phyloP scores from a whole-genome alignment of 2,797 vertebrate species.

The Jordanella pulchra region DNA sequence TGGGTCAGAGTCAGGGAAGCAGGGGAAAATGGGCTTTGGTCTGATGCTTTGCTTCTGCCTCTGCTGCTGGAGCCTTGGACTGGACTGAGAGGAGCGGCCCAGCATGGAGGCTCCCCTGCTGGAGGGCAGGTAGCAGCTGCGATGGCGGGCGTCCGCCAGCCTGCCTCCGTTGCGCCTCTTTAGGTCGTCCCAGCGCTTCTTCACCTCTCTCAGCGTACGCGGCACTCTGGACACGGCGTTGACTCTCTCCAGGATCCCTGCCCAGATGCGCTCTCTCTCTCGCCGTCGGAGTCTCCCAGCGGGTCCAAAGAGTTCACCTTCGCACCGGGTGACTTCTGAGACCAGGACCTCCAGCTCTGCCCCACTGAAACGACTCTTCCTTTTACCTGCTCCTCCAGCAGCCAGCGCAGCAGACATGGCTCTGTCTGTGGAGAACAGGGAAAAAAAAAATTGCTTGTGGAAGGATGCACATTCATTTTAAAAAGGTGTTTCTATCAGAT shows the following conservation, averaged over 20 bases:
- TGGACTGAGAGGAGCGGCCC: constrained; percentile 74
- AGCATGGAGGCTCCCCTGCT: constrained; percentile 74
- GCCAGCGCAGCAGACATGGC: constrained; percentile 80
- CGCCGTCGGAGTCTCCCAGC: constrained; percentile 81
- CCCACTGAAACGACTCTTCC: constrained; percentile 86
- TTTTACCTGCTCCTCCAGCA: constrained; percentile 80
- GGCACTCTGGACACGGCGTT: constrained; percentile 85
- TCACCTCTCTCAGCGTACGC: constrained; percentile 83
- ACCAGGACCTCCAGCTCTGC: constrained; percentile 85
- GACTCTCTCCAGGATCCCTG: constrained; percentile 83
- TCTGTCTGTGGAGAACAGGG: constrained; percentile 71
- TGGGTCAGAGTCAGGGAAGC: constrained; percentile 81
- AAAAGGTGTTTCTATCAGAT: no score
- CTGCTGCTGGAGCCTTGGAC: constrained; percentile 78
- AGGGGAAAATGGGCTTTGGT: constrained; percentile 77
- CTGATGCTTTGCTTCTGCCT: constrained; percentile 78
- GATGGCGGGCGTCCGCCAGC: constrained; percentile 82
- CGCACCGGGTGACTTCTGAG: constrained; percentile 83
- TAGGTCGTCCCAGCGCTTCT: constrained; percentile 86
- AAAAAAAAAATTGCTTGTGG: background rate
- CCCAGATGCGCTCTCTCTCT: constrained; percentile 85
- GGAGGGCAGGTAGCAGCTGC: constrained; percentile 79
- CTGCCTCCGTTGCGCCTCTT: constrained; percentile 85
- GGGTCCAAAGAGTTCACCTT: constrained; percentile 83
- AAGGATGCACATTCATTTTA: no score